A percentile compares a stretch with the other conserved stretches of the same genome.
Conservation (phyloP, 2,888 invertebrate species). For the Apodemia mormo region DNA sequence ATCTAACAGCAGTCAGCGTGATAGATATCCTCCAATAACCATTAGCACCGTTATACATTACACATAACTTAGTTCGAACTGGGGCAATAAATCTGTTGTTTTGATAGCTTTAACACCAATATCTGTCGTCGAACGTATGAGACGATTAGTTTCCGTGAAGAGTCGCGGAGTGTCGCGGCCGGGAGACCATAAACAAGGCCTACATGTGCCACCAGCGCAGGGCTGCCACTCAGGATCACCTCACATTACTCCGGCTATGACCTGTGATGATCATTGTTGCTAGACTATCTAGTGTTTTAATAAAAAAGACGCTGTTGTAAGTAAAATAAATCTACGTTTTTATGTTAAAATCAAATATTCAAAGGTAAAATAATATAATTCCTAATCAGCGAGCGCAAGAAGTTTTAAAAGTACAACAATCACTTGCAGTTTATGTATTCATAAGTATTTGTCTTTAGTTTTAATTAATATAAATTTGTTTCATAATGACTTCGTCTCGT, state of each 20-base stretch:
- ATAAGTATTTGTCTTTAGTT: background rate
- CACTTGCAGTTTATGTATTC: background rate
- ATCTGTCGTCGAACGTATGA: conserved; percentile 30
- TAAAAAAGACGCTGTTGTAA: too few relatives aligned
- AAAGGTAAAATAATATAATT: too few relatives aligned
- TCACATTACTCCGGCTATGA: too few relatives aligned
- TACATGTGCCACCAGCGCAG: background rate
- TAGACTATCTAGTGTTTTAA: too few relatives aligned
- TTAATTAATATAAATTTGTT: too few relatives aligned
- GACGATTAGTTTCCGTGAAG: conserved; percentile 37
- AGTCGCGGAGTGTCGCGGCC: conserved; percentile 19
- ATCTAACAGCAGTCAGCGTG: too few relatives aligned
- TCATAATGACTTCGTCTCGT: too few relatives aligned
- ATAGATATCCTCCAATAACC: background rate
- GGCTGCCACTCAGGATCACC: background rate
- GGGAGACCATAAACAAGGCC: conserved; percentile 36
- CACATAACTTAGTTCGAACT: conserved; percentile 15
- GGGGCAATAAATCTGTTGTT: conserved; percentile 31
- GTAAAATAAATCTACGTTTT: too few relatives aligned
- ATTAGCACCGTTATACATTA: background rate
- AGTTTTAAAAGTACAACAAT: background rate
- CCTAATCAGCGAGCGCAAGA: too few relatives aligned
- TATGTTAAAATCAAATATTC: too few relatives aligned
- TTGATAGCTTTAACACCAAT: conserved; percentile 24
- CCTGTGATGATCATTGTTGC: too few relatives aligned